Percentiles rank a stretch among this genome's conserved stretches.
phyloP scores from a whole-genome alignment of 2,888 invertebrate species.

The Epirrita christyi region DNA sequence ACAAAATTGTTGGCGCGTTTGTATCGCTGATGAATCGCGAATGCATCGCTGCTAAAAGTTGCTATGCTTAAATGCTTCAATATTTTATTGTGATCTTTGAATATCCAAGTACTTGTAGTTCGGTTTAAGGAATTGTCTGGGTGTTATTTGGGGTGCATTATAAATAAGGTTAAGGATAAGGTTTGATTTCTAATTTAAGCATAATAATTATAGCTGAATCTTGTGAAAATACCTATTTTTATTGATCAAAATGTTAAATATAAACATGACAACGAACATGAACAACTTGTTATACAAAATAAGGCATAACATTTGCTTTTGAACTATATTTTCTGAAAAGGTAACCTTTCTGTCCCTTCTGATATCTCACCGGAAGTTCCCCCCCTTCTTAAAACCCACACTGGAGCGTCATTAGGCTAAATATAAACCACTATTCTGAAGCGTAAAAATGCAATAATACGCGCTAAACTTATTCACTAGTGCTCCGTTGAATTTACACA shows the following conservation, averaged over 20 bases:
- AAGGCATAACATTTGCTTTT: constrained; percentile 12
- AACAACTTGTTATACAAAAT: no score
- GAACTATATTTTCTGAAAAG: constrained; percentile 43
- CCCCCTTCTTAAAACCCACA: constrained; percentile 29
- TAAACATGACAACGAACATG: no score
- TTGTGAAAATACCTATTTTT: no score
- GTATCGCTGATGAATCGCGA: no score
- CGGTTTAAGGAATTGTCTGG: constrained; percentile 14
- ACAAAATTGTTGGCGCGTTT: no score
- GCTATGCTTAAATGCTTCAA: constrained; percentile 17
- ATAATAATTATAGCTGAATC: no score
- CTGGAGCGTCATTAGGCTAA: constrained; percentile 62
- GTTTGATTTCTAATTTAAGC: not conserved
- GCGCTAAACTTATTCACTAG: no score
- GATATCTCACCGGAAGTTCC: constrained; percentile 57
- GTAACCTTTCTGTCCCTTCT: constrained; percentile 57
- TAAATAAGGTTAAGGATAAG: no score
- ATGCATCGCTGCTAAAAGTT: no score
- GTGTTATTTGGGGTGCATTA: not conserved
- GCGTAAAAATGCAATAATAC: no score
- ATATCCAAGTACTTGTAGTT: constrained; percentile 40
- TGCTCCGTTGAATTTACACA: no score
- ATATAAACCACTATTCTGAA: constrained; percentile 5
- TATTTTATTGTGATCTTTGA: constrained; percentile 65
- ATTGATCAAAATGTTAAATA: no score